Base-by-base conservation (phyloP, 1,140 invertebrate species). In the Gryon sp. region DNA sequence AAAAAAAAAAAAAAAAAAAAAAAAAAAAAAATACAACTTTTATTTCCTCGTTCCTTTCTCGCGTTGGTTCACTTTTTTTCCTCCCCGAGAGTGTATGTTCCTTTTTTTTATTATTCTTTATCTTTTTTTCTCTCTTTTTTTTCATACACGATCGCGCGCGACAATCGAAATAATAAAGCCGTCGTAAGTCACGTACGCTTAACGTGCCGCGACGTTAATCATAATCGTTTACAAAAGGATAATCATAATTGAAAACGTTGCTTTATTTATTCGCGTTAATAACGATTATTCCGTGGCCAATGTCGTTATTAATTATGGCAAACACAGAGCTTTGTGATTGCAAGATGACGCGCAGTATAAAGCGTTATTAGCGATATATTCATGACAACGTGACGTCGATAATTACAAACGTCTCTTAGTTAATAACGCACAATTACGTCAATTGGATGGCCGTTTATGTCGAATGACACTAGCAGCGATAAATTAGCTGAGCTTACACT, bases 351-450 rank as follows among this genome's bases (percentile, higher is more conserved):
- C 40, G 43, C 34, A 65, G 43, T 36, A 26, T 53, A 34, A 43
- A 41, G 53, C 60, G 19, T 63, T 63, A 73, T 63, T 73, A 34
- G 59, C 40, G 48, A 72, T 57, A 74, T 60, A 66, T 74, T 65
- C 72, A 50, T 60, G 50, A 59, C 68, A 79, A 66, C 60, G 50
- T 57, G 48, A 66, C 32, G 46, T 57, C 43, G 77, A 75, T 76
- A 76, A 72, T 76, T 72, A 68, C 53, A 53, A 60, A 70, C 26
- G 43, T 72, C 74, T 73, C 55, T 69, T 68, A 59, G 65, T 65
- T 79, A 79, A 75, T 75, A 72, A 75, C 60, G 53, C 53, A 55
- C 70, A 75, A 79, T 79, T 79, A 79, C 76, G 48, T 66, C 76
- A 75, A 79, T 79, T 70, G 66, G 45, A 62, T 18, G 48, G 2